A percentile compares a stretch with the other conserved stretches of the same genome.
phyloP scores from a whole-genome alignment of 1,140 invertebrate species.

The Watersipora subatra region DNA sequence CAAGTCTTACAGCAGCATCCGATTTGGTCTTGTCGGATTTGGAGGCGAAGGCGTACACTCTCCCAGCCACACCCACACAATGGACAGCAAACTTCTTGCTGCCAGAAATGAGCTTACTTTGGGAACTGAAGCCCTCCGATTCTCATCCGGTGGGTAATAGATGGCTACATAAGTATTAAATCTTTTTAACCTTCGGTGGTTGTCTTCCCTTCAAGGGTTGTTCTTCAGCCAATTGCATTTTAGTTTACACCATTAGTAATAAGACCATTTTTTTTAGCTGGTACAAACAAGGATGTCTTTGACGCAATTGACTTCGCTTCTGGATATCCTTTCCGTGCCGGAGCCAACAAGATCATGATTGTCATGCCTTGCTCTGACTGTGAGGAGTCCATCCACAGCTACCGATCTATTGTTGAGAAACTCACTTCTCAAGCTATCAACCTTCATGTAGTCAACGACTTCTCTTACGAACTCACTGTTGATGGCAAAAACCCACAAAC shows the following conservation, averaged over 20 bases:
- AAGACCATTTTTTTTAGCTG: neutral
- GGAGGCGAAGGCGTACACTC: constrained; percentile 59
- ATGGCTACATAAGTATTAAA: no score
- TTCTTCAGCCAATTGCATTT: neutral
- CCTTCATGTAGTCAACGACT: constrained; percentile 62
- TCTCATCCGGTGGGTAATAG: no score
- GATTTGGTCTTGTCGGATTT: constrained; percentile 65
- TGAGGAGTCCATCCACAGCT: constrained; percentile 56
- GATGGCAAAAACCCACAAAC: constrained; percentile 5
- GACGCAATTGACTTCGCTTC: constrained; percentile 60
- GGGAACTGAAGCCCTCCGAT: constrained; percentile 24
- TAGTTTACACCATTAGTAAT: neutral
- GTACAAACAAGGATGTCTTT: constrained; percentile 38
- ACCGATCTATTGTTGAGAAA: constrained; percentile 60
- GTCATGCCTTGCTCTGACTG: constrained; percentile 63
- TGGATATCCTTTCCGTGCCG: constrained; percentile 62
- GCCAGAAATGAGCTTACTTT: constrained; percentile 26
- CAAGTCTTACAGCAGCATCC: constrained; percentile 37
- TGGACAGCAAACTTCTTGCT: constrained; percentile 39
- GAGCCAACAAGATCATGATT: constrained; percentile 67
- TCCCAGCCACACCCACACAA: constrained; percentile 48
- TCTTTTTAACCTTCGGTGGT: neutral
- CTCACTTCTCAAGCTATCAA: constrained; percentile 59
- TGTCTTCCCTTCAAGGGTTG: neutral
- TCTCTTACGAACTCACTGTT: constrained; percentile 16